These are phyloP conservation scores for Limnothrissa miodon DNA, from an alignment of 2,113 vertebrate genomes.

Conservation along the genomic window DNA sequence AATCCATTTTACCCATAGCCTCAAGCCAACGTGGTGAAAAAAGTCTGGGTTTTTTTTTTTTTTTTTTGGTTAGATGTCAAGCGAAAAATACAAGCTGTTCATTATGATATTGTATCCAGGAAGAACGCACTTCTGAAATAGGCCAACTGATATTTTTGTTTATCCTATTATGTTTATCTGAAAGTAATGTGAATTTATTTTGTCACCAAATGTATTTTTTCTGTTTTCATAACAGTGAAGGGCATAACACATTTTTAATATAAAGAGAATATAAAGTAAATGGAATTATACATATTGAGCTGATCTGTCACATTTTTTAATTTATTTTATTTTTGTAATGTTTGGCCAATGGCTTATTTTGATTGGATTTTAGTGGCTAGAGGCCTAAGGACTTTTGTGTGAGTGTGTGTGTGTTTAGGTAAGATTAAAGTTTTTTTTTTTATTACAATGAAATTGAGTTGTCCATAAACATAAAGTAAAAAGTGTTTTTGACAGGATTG, in stretches of 20 bases:
- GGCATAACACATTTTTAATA: conserved; percentile 3
- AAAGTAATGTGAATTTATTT: background rate
- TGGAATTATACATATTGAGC: background rate
- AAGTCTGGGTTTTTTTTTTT: background rate
- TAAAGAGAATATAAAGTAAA: background rate
- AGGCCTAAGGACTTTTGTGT: background rate
- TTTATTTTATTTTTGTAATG: background rate
- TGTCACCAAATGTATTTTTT: background rate
- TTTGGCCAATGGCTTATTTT: background rate
- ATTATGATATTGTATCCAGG: background rate
- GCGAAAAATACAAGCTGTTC: background rate
- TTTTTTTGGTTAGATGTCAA: background rate
- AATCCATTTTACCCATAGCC: background rate
- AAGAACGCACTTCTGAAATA: background rate
- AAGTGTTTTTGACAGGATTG: too few relatives aligned
- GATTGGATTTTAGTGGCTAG: background rate
- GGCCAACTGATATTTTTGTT: background rate
- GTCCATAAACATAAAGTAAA: too few relatives aligned
- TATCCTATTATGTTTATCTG: background rate
- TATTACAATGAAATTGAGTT: background rate
- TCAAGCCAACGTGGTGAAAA: background rate
- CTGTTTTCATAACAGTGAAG: conserved; percentile 19
- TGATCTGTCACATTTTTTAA: background rate
- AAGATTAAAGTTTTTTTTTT: background rate
- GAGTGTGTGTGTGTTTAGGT: background rate